A percentile compares a stretch with the other conserved stretches of the same genome.
Evolutionary conservation across 2,797 vertebrate species (phyloP).

Genomic region (Tadarida brasiliensis): DNA sequence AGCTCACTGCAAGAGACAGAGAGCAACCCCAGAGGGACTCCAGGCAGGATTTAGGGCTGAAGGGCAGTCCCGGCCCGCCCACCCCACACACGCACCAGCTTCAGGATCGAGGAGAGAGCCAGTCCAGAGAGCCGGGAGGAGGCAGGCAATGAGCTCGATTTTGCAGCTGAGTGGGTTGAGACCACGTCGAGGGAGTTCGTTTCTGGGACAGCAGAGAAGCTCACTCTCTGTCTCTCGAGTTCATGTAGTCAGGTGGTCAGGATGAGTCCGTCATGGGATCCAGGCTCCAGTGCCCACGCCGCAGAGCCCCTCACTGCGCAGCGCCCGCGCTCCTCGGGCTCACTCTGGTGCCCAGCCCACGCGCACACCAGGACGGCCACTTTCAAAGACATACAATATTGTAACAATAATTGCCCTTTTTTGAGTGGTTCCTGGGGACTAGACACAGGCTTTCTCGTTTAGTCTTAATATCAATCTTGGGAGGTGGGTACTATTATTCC

Average conservation of each 20-base stretch:
- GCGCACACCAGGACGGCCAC: neutral
- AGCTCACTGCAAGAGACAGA: neutral
- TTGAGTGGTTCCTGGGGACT: neutral
- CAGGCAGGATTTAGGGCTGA: neutral
- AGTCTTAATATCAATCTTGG: neutral
- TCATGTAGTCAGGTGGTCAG: slow-evolving; percentile 18
- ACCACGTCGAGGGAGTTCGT: neutral
- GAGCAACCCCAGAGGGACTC: neutral
- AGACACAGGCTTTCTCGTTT: neutral
- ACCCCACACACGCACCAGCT: neutral
- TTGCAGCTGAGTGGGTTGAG: slow-evolving; percentile 71
- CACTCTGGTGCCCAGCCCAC: neutral
- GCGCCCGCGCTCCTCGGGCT: fast-evolving
- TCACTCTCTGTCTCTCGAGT: neutral
- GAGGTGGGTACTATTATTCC: neutral
- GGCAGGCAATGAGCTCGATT: slow-evolving; percentile 57
- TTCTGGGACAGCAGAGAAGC: slow-evolving; percentile 71
- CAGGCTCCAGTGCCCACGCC: neutral
- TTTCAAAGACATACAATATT: neutral
- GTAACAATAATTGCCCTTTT: neutral
- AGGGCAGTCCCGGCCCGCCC: neutral
- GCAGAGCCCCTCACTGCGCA: neutral
- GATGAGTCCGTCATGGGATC: neutral
- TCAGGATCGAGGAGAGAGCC: neutral
- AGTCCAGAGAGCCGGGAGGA: slow-evolving; percentile 37